These are phyloP conservation scores for Carassius auratus DNA, from an alignment of 2,113 vertebrate genomes.

Conservation along the genomic window DNA sequence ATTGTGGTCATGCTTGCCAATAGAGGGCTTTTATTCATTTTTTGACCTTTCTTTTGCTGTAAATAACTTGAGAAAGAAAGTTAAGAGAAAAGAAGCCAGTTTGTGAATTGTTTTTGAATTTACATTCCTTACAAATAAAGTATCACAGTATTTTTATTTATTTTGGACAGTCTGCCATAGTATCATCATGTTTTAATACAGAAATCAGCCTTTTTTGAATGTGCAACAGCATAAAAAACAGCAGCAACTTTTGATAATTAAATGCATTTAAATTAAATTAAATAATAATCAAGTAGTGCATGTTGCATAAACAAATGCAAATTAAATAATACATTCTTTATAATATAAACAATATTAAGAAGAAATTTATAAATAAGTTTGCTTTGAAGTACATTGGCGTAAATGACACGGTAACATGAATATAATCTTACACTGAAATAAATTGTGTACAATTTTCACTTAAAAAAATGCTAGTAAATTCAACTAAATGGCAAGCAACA, in stretches of 20 bases:
- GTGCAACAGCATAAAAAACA: neutral
- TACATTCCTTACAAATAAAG: neutral
- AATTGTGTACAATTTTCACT: no score
- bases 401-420: neutral
- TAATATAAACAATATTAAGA: neutral
- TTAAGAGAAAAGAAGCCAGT: neutral
- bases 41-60: neutral
- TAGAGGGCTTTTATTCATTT: slow-evolving; percentile 20
- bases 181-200: neutral
- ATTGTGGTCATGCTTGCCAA: slow-evolving; percentile 26
- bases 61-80: neutral
- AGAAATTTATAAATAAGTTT: neutral
- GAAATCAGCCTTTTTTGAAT: neutral
- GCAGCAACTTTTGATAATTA: neutral
- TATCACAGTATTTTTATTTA: neutral
- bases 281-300: neutral
- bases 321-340: neutral
- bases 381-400: neutral
- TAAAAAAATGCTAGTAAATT: neutral
- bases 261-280: neutral
- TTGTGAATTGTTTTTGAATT: neutral
- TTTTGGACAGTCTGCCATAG: neutral
- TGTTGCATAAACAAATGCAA: no score
- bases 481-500: neutral
- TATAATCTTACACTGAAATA: no score